Percentiles rank a stretch among this genome's conserved stretches.
Conservation (phyloP, 2,113 vertebrate genomes). For the Rhombomys opimus region DNA sequence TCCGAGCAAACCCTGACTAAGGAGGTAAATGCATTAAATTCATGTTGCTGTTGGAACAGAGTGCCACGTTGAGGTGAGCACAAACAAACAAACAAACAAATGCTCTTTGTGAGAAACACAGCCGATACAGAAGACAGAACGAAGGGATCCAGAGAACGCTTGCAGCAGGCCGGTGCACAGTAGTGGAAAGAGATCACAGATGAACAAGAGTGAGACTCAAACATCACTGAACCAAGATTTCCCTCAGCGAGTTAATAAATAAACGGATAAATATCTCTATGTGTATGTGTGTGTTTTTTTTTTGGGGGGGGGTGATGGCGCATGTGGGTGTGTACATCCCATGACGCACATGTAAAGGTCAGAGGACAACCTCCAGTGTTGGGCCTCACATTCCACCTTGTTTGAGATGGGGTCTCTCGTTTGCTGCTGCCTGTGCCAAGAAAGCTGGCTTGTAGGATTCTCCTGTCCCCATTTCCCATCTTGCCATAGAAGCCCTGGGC, state of each 20-base stretch:
- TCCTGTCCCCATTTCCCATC: background rate
- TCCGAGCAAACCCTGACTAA: background rate
- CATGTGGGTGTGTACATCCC: no score
- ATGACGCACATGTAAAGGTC: background rate
- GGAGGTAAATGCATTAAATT: slow-evolving; percentile 8
- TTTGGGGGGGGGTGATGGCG: background rate
- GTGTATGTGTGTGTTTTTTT: background rate
- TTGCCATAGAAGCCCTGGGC: no score
- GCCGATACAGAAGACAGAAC: background rate
- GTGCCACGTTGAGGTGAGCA: background rate
- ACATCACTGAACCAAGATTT: background rate
- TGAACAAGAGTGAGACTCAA: background rate
- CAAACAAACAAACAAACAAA: background rate
- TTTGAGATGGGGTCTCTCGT: background rate
- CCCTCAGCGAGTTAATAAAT: background rate
- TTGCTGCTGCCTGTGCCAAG: background rate
- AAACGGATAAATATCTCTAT: background rate
- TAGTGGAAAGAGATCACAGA: background rate
- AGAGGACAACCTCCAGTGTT: background rate
- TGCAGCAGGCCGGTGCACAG: no score
- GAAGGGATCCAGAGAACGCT: background rate
- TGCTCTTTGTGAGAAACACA: background rate
- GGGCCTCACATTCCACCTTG: background rate
- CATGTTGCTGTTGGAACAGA: background rate
- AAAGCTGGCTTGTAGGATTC: no score